phyloP scores from a whole-genome alignment of 2,113 vertebrate species.

The Pterophyllum scalare region DNA sequence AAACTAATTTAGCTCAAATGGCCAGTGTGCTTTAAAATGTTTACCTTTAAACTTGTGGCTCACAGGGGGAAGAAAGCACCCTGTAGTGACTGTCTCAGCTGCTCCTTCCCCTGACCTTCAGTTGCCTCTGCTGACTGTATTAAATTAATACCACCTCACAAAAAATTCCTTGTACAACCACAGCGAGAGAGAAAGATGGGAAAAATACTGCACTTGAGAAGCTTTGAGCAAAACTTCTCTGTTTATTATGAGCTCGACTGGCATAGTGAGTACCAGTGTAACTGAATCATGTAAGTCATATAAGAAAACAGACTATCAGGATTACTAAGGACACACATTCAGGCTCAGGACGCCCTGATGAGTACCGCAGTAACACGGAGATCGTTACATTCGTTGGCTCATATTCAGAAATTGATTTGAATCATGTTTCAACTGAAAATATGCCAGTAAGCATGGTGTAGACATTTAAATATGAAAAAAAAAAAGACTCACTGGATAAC shows the following conservation, averaged over 20 bases:
- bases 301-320: not conserved
- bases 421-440: not conserved
- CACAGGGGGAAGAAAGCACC: not conserved
- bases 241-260: not conserved
- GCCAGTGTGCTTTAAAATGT: not conserved
- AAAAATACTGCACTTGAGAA: not conserved
- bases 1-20: not conserved
- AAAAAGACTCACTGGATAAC: not conserved
- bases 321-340: not conserved
- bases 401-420: not conserved
- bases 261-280: not conserved
- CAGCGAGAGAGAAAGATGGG: not conserved
- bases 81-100: not conserved
- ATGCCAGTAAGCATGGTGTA: not conserved
- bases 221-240: not conserved
- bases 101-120: not conserved
- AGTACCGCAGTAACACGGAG: too few relatives aligned
- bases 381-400: not conserved
- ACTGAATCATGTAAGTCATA: rapidly evolving
- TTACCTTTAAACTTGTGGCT: not conserved
- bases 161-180: not conserved
- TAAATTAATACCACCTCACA: not conserved
- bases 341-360: not conserved
- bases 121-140: not conserved
- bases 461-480: not conserved